Evolutionary conservation across 2,113 vertebrate species (phyloP), one percentile per base, ranked within the genome.

Genomic region (Lepus europaeus): DNA sequence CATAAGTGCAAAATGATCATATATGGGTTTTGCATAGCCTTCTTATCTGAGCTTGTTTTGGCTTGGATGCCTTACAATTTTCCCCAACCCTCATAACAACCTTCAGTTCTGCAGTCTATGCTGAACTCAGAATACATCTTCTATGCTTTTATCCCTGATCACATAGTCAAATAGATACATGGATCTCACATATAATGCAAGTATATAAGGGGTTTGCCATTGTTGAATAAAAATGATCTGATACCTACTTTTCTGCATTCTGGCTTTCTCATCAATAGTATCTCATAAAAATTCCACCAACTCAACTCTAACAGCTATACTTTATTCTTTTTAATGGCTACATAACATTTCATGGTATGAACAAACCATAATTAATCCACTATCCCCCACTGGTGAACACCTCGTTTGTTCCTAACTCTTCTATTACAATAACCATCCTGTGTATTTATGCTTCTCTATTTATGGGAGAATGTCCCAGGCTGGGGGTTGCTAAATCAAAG

Each of bases 151-250:
- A 63, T 49, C 16, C 51, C 49, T 72, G 45, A 13, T 66, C 25
- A 31, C 22, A 39, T 14, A 49, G 11, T 61, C 77, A 63, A 68
- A 36, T 11, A 36, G 5, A 69, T 19, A 69, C 31, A 45, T 53
- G n/a, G 59, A 0, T 9, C 25, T 49, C 13, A 33, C 25, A 56
- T 9, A 36, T 23, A 45, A 64, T 22, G 25, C 59, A n/a, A 13
- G 16, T 4, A 6, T 59, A 23, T 29, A 59, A 29, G 33, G 51
- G 29, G 49, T 23, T 59, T 36, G 49, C 59, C 74, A 82, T 53
- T 63, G 29, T 63, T 68, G 82, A 77, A 72, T 64, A 79, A 95
- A 96, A 90, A 70, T 31, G 39, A 8, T 33, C 10, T 72, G 23
- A 36, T 51, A 8, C 14, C 49, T 11, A 64, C 22, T 23, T 88